Conservation (phyloP, 1,140 invertebrate species). For the Drosophila sp. region DNA sequence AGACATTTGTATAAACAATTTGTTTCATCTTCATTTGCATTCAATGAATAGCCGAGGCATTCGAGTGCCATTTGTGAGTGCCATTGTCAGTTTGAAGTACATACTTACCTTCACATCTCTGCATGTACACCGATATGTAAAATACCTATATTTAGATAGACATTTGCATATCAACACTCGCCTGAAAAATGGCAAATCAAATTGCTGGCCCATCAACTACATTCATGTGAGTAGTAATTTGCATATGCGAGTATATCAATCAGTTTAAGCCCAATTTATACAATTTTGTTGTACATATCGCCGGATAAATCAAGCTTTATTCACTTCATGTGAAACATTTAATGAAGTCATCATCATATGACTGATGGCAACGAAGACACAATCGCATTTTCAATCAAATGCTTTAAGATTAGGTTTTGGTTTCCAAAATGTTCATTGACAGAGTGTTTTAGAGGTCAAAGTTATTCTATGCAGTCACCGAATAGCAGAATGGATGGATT, state of each 20-base stretch:
- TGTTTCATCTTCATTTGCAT: slow-evolving; percentile 69
- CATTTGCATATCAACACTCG: slow-evolving; percentile 45
- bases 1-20: slow-evolving; percentile 66
- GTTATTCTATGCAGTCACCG: no score
- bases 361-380: background rate
- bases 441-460: background rate
- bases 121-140: slow-evolving; percentile 32
- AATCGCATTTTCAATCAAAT: background rate
- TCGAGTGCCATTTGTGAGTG: slow-evolving; percentile 55
- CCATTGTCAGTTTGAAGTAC: slow-evolving; percentile 54
- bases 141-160: slow-evolving; percentile 13
- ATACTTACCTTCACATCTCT: slow-evolving; percentile 46
- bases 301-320: slow-evolving; percentile 48
- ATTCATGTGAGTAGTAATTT: slow-evolving; percentile 41
- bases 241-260: slow-evolving; percentile 65
- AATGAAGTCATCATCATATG: background rate
- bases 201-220: slow-evolving; percentile 53
- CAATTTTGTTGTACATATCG: slow-evolving; percentile 14
- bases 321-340: background rate
- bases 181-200: slow-evolving; percentile 69
- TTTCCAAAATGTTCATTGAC: background rate
- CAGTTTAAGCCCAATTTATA: slow-evolving; percentile 48
- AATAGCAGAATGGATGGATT: no score
- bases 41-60: slow-evolving; percentile 59
- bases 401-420: background rate